phyloP scores from a whole-genome alignment of 2,113 vertebrate genomes.

The Heteronetta atricapilla region DNA sequence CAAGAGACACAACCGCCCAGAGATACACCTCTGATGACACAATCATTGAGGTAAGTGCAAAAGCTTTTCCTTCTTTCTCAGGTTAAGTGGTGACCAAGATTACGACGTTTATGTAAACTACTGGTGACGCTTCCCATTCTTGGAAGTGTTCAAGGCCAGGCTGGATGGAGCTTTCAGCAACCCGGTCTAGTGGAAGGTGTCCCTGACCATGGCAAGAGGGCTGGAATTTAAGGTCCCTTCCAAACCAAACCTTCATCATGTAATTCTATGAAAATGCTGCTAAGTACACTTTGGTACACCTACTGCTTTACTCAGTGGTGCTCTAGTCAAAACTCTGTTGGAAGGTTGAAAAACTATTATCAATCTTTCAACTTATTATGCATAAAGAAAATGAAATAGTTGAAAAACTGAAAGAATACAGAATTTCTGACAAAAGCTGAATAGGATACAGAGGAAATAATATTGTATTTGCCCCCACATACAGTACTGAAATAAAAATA shows the following conservation, averaged over 20 bases:
- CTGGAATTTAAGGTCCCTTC: too few relatives aligned
- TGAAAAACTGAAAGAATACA: neutral
- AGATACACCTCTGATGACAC: neutral
- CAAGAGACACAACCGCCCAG: neutral
- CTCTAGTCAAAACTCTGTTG: neutral
- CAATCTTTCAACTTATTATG: neutral
- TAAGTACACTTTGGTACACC: neutral
- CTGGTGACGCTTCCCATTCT: too few relatives aligned
- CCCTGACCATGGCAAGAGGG: too few relatives aligned
- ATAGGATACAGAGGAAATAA: neutral
- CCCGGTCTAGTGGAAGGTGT: too few relatives aligned
- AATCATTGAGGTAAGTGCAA: neutral
- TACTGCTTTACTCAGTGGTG: neutral
- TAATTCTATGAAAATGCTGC: neutral
- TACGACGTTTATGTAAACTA: neutral
- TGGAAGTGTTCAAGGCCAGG: too few relatives aligned
- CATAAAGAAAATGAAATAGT: neutral
- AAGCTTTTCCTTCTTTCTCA: neutral
- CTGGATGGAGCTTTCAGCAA: too few relatives aligned
- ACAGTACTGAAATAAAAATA: neutral
- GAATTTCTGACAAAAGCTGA: neutral
- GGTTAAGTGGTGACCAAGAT: neutral
- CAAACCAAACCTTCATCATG: too few relatives aligned
- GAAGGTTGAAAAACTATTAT: neutral
- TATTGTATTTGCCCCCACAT: neutral